Evolutionary conservation across 2,888 invertebrate species (phyloP), one percentile per base, ranked within the genome.

Genomic region (Aelia acuminata): DNA sequence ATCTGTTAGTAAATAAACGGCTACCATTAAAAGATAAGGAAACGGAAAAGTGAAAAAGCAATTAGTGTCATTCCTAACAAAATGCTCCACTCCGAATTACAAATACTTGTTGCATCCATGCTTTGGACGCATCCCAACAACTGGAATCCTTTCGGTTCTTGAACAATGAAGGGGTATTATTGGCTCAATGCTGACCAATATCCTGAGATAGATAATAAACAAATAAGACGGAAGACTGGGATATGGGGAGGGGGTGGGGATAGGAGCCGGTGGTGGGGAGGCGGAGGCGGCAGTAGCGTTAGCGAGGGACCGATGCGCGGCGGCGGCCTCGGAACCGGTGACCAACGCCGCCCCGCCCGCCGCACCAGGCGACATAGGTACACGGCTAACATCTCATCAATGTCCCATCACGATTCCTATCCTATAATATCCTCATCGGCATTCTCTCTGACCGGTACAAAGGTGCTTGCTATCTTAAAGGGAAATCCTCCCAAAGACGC

Each of bases 281-380:
- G 0, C 3, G 13, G 70, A 18, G 47, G n/a, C n/a, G 70, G 87
- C 87, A 87, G 75, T 87, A 75, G 70, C 47, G 75, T 35, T 47
- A 48, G 47, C 47, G 85, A 85, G 85, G 85, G 49, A 31, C 85
- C 85, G 70, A 87, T 87, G 87, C 87, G 87, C 22, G 87, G 87
- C 20, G 87, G 87, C 70, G 87, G 87, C 70, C 87, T 87, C 75
- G 87, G 75, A 63, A 87, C 87, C 31, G 87, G 87, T 20, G 87
- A 87, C 26, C 75, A 63, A 49, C 87, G 87, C 43, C 87, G 87
- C 43, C 87, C 87, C n/a, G 75, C 63, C 63, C 87, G 87, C n/a
- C 63, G 87, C 47, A 75, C 39, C 87, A 87, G 57, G 75, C 80
- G 31, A 7, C 53, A 87, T 87, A 87, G 87, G 87, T 87, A 87